phyloP scores from a whole-genome alignment of 2,113 vertebrate species.

The Cephalopterus ornatus region DNA sequence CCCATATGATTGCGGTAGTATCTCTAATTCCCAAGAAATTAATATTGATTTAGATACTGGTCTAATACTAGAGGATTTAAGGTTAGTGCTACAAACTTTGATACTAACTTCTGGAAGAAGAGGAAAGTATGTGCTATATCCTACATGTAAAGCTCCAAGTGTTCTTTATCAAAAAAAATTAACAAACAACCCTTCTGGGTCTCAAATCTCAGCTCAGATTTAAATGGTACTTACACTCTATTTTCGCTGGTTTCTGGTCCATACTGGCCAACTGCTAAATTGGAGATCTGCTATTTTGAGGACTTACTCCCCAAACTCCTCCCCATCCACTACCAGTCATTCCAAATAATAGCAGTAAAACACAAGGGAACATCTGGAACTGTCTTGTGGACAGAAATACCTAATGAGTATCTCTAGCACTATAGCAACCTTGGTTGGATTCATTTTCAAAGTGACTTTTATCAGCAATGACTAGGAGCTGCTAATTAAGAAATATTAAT shows the following conservation, averaged over 20 bases:
- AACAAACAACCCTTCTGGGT: not conserved
- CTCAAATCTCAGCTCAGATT: not conserved
- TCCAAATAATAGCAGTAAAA: not conserved
- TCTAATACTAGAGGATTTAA: not conserved
- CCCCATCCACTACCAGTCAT: not conserved
- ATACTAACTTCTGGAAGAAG: not conserved
- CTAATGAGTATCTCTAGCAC: not conserved
- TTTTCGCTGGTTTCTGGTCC: not conserved
- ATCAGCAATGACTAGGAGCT: not conserved
- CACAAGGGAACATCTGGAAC: not conserved
- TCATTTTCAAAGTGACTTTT: constrained; percentile 32
- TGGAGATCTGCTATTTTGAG: not conserved
- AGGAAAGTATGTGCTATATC: not conserved
- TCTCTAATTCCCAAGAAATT: not conserved
- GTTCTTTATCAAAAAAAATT: not conserved
- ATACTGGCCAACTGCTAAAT: not conserved
- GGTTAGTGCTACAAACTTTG: not conserved
- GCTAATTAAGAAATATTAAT: constrained; percentile 48
- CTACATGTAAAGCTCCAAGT: not conserved
- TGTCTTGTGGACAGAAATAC: not conserved
- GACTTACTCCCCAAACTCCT: not conserved
- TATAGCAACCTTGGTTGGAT: not conserved
- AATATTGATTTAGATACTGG: not conserved
- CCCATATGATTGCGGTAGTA: not conserved
- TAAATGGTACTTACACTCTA: not conserved